phyloP scores from a whole-genome alignment of 2,797 vertebrate species.

The Alfaro cultratus region DNA sequence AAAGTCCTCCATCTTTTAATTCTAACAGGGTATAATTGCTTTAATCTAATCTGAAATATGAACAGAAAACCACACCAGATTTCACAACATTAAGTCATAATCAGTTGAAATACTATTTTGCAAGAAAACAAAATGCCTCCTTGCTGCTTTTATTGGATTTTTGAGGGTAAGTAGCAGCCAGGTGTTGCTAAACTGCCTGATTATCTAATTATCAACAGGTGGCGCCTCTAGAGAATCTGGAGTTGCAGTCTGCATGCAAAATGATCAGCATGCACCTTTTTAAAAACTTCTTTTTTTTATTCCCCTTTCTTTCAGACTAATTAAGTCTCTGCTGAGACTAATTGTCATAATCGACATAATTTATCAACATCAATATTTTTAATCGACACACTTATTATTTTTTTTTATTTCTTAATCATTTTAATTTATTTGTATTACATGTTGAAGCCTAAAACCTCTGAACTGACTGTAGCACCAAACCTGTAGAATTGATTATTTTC shows the following conservation, averaged over 20 bases:
- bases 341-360: background rate
- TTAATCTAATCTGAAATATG: background rate
- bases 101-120: background rate
- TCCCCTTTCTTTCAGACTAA: background rate
- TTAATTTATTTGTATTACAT: background rate
- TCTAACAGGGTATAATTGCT: too few species aligned
- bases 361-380: background rate
- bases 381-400: background rate
- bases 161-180: background rate
- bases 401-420: background rate
- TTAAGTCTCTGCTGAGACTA: background rate
- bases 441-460: too few species aligned
- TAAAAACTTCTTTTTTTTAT: background rate
- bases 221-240: background rate
- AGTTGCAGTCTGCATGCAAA: background rate
- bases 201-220: background rate
- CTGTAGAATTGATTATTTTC: background rate
- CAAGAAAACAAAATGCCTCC: background rate
- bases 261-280: background rate
- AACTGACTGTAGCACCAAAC: background rate
- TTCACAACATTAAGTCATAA: background rate
- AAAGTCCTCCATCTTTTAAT: background rate
- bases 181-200: background rate
- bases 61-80: background rate
- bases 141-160: background rate